Evolutionary conservation across 2,113 vertebrate species (phyloP), one percentile per base, ranked within the genome.

Genomic region (Anguilla japonica): DNA sequence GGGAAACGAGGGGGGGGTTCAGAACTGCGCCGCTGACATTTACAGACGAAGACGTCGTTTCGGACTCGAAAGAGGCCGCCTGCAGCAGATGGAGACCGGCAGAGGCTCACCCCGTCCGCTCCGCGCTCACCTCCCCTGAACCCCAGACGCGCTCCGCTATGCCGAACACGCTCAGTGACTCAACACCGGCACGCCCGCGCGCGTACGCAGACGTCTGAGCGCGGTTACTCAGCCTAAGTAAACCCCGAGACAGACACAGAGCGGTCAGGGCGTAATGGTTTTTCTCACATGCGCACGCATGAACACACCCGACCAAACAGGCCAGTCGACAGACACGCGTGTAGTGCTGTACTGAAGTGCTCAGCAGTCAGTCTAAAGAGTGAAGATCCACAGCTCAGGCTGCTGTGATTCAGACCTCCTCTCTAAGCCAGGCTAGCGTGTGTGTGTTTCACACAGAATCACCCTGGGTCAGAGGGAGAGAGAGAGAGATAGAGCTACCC

Each of bases 31-130:
- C 26, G n/a, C n/a, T 75, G 71, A 41, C 80, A 41, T 80, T 41
- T 41, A 41, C 26, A 18, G 2, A 80, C 41, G 22, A 20, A 81
- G 29, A 26, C 40, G 46, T 95, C 95, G 94, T n/a, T n/a, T n/a
- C 95, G 81, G 34, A 40, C 5, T 80, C 26, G 46, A 39, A 40
- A 20, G 15, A 15, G 43, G 43, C 43, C 43, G 7, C 43, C 1
- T 3, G 43, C 1, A 43, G 80, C 22, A 11, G 75, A 81, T 11
- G 5, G 43, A 29, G 43, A 15, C 0, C 3, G 81, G 34, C 15
- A 14, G 81, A 57, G n/a, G 14, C 3, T 15, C 8, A 20, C 82
- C 50, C 22, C 15, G 13, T 46, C 9, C 1, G 2, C 71, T 34
- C n/a, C 11, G 26, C n/a, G 4, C 11, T 80, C 79, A 80, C 79